Evolutionary conservation across 1,140 invertebrate genomes (phyloP).

Genomic region (Vanessa atalanta): DNA sequence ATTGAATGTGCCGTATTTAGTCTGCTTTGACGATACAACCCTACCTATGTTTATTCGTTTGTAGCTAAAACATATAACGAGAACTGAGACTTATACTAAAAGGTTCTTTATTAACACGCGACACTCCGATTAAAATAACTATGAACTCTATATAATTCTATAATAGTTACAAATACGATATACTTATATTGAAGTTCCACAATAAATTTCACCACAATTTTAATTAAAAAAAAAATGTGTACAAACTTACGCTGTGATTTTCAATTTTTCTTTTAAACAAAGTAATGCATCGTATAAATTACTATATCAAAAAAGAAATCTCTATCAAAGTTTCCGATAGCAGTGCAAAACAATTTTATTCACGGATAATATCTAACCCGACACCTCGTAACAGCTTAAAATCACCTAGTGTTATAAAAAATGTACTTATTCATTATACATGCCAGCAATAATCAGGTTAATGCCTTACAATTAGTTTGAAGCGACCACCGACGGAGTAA

Average conservation of each 20-base stretch:
- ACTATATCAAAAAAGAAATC: not conserved
- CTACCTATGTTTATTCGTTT: not conserved
- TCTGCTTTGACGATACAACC: conserved; percentile 10
- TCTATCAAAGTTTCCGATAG: not conserved
- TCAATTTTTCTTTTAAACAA: too few relatives aligned
- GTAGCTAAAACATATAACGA: too few relatives aligned
- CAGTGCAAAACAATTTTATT: conserved; percentile 22
- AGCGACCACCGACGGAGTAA: conserved; percentile 61
- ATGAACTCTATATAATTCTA: too few relatives aligned
- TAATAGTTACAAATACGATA: too few relatives aligned
- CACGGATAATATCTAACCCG: conserved; percentile 18
- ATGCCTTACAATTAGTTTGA: conserved; percentile 63
- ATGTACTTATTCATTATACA: conserved; percentile 28
- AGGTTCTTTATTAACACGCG: too few relatives aligned
- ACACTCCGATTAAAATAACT: too few relatives aligned
- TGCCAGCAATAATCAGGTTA: conserved; percentile 55
- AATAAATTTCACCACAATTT: too few relatives aligned
- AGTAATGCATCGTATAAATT: too few relatives aligned
- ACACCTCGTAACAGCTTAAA: conserved; percentile 13
- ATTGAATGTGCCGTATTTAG: conserved; percentile 37
- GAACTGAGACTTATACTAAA: too few relatives aligned
- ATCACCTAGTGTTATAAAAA: conserved; percentile 23
- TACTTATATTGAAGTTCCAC: too few relatives aligned
- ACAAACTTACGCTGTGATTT: too few relatives aligned
- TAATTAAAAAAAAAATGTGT: too few relatives aligned